Evolutionary conservation across 2,113 vertebrate species (phyloP), one percentile per base, ranked within the genome.

Genomic region (Lota lota): DNA sequence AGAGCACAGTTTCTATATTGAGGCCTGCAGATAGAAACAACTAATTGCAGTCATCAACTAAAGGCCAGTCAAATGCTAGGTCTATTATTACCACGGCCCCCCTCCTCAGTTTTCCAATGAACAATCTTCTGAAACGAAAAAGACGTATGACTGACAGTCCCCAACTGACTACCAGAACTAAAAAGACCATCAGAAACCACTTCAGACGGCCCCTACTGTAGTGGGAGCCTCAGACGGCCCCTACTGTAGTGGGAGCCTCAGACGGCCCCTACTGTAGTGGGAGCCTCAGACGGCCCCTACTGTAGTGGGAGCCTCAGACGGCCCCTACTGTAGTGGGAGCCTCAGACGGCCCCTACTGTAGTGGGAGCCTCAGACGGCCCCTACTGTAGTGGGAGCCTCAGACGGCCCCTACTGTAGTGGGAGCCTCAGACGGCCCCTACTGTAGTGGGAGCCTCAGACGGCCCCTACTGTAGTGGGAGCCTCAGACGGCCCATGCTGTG

Each of bases 41-140:
- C 0, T 19, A 22, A 67, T 22, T 59, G 40, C 40, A 18, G 5
- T 63, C 53, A 56, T 56, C n/a, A 56, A n/a, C 53, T 2, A n/a
- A 56, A 56, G 53, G 53, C 17, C 5, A 18, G 53, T 18, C 17
- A 56, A 56, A 56, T 76, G 57, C 53, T 65, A 28, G 11, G 36
- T 40, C 57, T 71, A 69, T 74, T 33, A 75, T 40, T 56, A 33
- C 56, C 40, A 71, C 61, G 77, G 64, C 68, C 66, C 62, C 68
- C 66, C 75, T 85, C 61, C 79, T 83, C 83, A 0, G 78, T 66
- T 66, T 83, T 86, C 63, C 69, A 71, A 82, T 82, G 78, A 82
- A 58, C 56, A 53, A 68, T 33, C 66, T 75, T 69, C 54, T 22
- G 16, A 65, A 81, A 68, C 57, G 61, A 67, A 59, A 56, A 19